Evolutionary conservation across 2,888 invertebrate genomes (phyloP), one percentile per base, ranked within the genome.

Genomic region (Ormia ochracea): DNA sequence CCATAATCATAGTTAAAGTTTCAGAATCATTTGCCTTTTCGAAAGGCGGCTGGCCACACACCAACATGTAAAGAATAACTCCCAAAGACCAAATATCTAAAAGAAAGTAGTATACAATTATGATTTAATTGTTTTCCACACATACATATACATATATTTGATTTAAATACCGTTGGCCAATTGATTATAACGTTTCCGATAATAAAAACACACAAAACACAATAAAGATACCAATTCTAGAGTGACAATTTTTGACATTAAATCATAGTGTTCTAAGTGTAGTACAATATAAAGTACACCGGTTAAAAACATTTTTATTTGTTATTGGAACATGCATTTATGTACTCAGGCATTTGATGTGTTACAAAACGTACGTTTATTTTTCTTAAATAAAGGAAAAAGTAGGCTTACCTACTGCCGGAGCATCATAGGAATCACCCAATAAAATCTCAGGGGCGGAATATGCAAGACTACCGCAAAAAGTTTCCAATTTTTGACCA

Each of bases 1-100:
- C 99, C 96, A 99, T 97, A 83, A 99, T 99, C 96, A 98, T 98
- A 31, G 98, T 99, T 69, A 99, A 91, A 0, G 99, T 99, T 92
- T 99, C 99, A 86, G 98, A 98, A 90, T 99, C 99, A 90, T 99
- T 99, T 31, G 98, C 98, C 91, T 99, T 99, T 91, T 98, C 98
- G 90, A 99, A 99, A 5, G 99, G 99, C 36, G 98, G 95, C 88
- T 96, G 95, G 5, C 99, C 99, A 90, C 97, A 97, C 4, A 99
- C 98, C 86, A 99, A 91, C 98, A 99, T 99, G 90, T 96, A 99
- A 50, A 99, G 91, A 87, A 99, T 98, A 14, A 99, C 99, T 74
- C 99, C 99, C 74, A 99, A 92, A 5, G 98, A 98, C 99, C 99
- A 99, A 65, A 99, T 96, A 91, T 99, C 98, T 92, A 88, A 12